Percentiles rank a stretch among this genome's conserved stretches.
These are phyloP conservation scores for Champsocephalus esox DNA, from an alignment of 2,797 vertebrate species.

Conservation along the genomic window DNA sequence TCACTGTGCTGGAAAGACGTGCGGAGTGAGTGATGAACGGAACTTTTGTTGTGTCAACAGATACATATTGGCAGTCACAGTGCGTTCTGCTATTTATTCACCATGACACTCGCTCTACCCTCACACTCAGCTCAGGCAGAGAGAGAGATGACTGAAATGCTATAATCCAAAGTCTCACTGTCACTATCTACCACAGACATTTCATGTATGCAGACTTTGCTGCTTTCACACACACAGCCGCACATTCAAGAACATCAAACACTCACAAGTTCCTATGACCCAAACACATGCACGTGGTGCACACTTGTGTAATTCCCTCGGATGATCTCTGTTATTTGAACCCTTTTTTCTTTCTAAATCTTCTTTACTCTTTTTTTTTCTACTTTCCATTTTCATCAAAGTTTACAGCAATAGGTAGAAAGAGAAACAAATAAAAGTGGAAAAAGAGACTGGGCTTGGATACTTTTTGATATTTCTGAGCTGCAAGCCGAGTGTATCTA, in stretches of 20 bases:
- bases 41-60: constrained; percentile 48
- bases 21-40: constrained; percentile 4
- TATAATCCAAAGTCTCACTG: constrained; percentile 15
- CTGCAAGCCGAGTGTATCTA: constrained; percentile 49
- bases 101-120: constrained; percentile 46
- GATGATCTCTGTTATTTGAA: constrained; percentile 9
- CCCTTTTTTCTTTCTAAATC: constrained; percentile 25
- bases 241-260: constrained; percentile 1
- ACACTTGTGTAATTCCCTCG: constrained; percentile 29
- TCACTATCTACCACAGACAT: constrained; percentile 1
- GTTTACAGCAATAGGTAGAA: background rate
- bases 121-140: constrained; percentile 5
- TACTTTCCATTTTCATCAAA: background rate
- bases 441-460: constrained; percentile 22
- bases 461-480: constrained; percentile 56
- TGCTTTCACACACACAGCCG: constrained; percentile 1
- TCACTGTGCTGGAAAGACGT: constrained; percentile 22
- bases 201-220: constrained; percentile 9
- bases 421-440: background rate
- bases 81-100: constrained; percentile 50
- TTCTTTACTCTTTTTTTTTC: constrained; percentile 12
- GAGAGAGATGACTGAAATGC: constrained; percentile 26
- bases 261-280: background rate
- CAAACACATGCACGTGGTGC: constrained; percentile 39
- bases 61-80: constrained; percentile 43